phyloP scores from a whole-genome alignment of 1,140 invertebrate genomes.

The Papilio helenus region DNA sequence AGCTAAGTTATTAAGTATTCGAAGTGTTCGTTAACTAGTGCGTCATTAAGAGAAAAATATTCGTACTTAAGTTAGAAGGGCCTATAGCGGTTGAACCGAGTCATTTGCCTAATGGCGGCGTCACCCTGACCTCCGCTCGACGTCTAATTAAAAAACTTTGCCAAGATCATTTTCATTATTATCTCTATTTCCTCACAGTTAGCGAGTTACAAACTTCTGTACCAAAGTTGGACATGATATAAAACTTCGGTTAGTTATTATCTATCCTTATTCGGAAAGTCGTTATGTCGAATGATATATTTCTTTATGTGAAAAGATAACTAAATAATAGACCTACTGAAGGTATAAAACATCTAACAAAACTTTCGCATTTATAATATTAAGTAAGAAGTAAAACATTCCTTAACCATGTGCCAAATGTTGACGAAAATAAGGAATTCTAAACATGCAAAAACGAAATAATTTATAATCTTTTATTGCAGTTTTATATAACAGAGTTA shows the following conservation, averaged over 20 bases:
- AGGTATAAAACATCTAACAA: no score
- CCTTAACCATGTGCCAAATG: no score
- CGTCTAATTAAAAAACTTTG: constrained; percentile 35
- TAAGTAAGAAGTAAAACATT: no score
- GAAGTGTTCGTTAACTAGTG: not conserved
- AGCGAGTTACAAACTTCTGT: constrained; percentile 17
- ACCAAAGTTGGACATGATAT: constrained; percentile 3
- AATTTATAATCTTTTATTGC: no score
- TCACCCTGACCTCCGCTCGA: constrained; percentile 3
- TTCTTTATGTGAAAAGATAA: not conserved
- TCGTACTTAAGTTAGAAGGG: not conserved
- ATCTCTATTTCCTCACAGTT: constrained; percentile 31
- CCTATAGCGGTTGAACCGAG: not conserved
- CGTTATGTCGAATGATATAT: not conserved
- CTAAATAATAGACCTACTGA: no score
- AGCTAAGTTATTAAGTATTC: not conserved
- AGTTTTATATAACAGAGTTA: no score
- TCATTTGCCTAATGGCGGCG: constrained; percentile 27
- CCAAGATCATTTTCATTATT: constrained; percentile 37
- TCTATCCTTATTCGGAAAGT: not conserved
- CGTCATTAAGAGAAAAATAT: constrained; percentile 13
- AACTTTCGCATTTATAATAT: no score
- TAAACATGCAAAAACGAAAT: no score
- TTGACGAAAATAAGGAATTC: no score
- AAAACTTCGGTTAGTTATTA: not conserved